phyloP scores from a whole-genome alignment of 2,888 invertebrate genomes.

The Drosophila eohydei region DNA sequence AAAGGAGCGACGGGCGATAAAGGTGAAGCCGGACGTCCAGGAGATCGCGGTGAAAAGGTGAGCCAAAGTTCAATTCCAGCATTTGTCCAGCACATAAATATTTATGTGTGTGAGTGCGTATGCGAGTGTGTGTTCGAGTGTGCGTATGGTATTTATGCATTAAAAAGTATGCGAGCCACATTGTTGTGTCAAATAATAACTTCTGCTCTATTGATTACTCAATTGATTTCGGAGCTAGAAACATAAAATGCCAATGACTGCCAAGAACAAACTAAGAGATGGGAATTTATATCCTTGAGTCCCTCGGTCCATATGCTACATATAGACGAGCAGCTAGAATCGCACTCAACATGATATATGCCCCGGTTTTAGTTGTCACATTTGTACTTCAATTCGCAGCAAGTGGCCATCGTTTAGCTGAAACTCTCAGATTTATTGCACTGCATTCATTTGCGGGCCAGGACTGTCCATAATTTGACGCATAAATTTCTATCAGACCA shows the following conservation, averaged over 20 bases:
- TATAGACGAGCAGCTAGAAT: constrained; percentile 2
- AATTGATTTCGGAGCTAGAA: constrained; percentile 74
- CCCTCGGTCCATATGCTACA: background rate
- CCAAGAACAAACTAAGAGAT: background rate
- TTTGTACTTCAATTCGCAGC: constrained; percentile 27
- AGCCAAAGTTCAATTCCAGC: constrained; percentile 80
- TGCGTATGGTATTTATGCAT: constrained; percentile 31
- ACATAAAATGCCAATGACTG: constrained; percentile 22
- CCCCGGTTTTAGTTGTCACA: constrained; percentile 6
- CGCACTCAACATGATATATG: constrained; percentile 15
- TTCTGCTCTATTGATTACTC: constrained; percentile 82
- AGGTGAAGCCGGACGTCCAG: constrained; percentile 88
- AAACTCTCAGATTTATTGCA: constrained; percentile 63
- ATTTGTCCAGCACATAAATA: constrained; percentile 36
- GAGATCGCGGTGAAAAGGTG: constrained; percentile 91
- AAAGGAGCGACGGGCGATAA: constrained; percentile 90
- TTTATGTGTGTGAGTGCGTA: constrained; percentile 11
- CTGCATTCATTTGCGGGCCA: constrained; percentile 59
- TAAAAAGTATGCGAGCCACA: constrained; percentile 51
- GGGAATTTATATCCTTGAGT: background rate
- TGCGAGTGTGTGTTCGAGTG: constrained; percentile 25
- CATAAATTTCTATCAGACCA: constrained; percentile 70
- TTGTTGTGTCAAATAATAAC: constrained; percentile 71
- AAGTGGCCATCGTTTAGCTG: constrained; percentile 33
- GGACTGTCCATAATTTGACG: constrained; percentile 68